These are phyloP conservation scores for Archaeoteleia sp. DNA, from an alignment of 2,888 invertebrate species.

Conservation along the genomic window DNA sequence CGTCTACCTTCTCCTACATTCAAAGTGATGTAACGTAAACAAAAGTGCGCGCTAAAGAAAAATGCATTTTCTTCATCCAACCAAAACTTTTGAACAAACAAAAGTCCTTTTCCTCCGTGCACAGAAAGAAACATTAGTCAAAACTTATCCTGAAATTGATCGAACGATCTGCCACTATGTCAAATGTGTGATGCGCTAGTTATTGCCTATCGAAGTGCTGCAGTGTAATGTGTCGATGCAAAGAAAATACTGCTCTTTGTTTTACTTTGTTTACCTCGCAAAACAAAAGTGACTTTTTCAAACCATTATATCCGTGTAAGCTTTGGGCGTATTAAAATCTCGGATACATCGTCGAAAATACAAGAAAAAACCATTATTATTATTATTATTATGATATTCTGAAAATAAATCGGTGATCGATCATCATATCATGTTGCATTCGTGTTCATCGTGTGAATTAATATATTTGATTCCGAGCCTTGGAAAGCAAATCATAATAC, in stretches of 20 bases:
- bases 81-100: too few species aligned
- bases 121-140: slow-evolving; percentile 2
- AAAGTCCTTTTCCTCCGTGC: too few species aligned
- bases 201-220: neutral
- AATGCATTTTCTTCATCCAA: too few species aligned
- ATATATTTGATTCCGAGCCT: neutral
- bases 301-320: too few species aligned
- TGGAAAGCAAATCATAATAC: slow-evolving; percentile 5
- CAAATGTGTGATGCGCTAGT: slow-evolving; percentile 3
- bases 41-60: too few species aligned
- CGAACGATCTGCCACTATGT: neutral
- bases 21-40: too few species aligned
- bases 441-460: neutral
- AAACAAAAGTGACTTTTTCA: too few species aligned
- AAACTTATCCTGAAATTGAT: neutral
- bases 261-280: too few species aligned
- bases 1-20: slow-evolving; percentile 2
- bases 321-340: neutral
- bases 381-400: too few species aligned
- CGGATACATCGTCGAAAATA: neutral
- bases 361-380: too few species aligned
- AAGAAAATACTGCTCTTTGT: neutral
- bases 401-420: neutral
- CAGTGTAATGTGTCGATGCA: neutral
- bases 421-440: too few species aligned